These are phyloP conservation scores for Trissolcus japonicus DNA, from an alignment of 2,888 invertebrate genomes.

Conservation along the genomic window DNA sequence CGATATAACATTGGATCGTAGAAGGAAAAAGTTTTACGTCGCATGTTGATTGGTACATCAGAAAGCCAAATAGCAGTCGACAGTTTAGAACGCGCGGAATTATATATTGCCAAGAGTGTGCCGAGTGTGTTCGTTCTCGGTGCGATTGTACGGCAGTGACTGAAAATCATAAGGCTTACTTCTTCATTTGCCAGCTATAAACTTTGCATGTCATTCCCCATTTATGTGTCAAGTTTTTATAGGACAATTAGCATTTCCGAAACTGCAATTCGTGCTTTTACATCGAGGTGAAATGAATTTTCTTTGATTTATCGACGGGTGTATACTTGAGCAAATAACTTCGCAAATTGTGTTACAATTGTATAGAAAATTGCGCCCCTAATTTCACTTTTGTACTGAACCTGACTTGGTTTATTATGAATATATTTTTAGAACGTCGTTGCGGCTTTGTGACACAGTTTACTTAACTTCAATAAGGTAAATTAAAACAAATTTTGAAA, in stretches of 20 bases:
- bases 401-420: no score
- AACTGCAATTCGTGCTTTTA: background rate
- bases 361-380: no score
- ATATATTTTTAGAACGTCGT: no score
- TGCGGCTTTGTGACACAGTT: no score
- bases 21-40: slow-evolving; percentile 6
- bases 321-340: no score
- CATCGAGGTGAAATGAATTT: no score
- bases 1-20: background rate
- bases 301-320: no score
- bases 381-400: no score
- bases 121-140: slow-evolving; percentile 3
- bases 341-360: no score
- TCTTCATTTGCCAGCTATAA: background rate
- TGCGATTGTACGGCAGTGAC: slow-evolving; percentile 1
- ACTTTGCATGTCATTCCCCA: background rate
- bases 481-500: no score
- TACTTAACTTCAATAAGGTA: no score
- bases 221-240: slow-evolving; percentile 1
- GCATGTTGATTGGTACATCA: slow-evolving; percentile 21
- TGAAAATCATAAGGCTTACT: slow-evolving; percentile 10
- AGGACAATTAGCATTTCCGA: no score
- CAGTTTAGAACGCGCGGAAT: slow-evolving; percentile 6
- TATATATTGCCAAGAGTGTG: slow-evolving; percentile 9
- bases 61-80: slow-evolving; percentile 20